Conservation (phyloP, 1,140 invertebrate species). For the Pemphigus obesinymphae region DNA sequence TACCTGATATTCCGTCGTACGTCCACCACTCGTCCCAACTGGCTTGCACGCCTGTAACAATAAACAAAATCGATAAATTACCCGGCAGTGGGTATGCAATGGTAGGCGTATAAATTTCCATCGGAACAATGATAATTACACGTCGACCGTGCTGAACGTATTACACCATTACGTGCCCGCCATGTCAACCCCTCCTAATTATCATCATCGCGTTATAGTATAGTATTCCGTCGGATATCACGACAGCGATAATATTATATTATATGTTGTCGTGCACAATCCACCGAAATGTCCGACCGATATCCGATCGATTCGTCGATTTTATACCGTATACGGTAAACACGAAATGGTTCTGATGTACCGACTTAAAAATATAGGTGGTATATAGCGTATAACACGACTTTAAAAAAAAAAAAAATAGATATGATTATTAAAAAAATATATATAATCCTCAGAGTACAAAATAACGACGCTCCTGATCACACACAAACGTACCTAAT, state of each 20-base stretch:
- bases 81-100: too few relatives aligned
- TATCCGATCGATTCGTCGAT: neutral
- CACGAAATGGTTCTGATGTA: too few relatives aligned
- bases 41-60: slow-evolving; percentile 53
- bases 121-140: neutral
- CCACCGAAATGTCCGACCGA: neutral
- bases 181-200: neutral
- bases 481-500: too few relatives aligned
- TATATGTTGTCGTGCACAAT: too few relatives aligned
- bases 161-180: neutral
- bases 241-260: too few relatives aligned
- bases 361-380: too few relatives aligned
- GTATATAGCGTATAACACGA: too few relatives aligned
- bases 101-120: neutral
- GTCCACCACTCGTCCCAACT: slow-evolving; percentile 68
- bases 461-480: too few relatives aligned
- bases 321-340: too few relatives aligned
- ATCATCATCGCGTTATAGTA: neutral
- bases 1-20: slow-evolving; percentile 64
- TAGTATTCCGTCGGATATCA: neutral
- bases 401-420: too few relatives aligned
- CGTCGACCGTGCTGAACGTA: neutral
- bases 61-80: slow-evolving; percentile 29
- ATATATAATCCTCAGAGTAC: too few relatives aligned
- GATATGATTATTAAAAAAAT: too few relatives aligned